Percentiles rank a stretch among this genome's conserved stretches.
Evolutionary conservation across 2,797 vertebrate species (phyloP).

Genomic region (Oophaga sylvatica): DNA sequence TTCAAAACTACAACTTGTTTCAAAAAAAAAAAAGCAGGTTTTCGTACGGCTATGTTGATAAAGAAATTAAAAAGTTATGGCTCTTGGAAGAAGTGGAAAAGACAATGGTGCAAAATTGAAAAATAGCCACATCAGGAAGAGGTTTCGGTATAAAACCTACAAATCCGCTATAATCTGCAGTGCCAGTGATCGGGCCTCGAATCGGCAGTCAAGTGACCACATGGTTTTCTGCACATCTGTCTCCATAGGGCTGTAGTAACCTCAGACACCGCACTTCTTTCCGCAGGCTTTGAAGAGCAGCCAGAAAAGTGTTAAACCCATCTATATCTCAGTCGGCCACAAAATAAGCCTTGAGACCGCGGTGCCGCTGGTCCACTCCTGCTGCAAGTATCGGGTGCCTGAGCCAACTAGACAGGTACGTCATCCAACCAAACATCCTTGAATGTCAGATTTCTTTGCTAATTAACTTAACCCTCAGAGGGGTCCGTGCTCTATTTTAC

Average conservation of each 20-base stretch:
- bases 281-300: constrained; percentile 82
- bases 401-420: constrained; percentile 93
- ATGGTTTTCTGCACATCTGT: neutral
- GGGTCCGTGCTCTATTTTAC: neutral
- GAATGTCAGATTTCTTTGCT: too few species aligned
- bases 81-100: too few species aligned
- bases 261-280: neutral
- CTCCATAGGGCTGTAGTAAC: neutral
- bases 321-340: constrained; percentile 91
- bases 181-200: neutral
- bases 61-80: too few species aligned
- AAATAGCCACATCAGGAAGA: neutral
- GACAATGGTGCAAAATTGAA: too few species aligned
- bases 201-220: neutral
- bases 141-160: neutral
- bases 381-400: constrained; percentile 86
- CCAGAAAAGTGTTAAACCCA: constrained; percentile 80
- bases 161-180: neutral
- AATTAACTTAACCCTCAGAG: neutral
- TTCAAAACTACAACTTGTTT: too few species aligned
- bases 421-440: neutral
- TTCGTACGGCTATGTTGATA: too few species aligned
- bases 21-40: too few species aligned
- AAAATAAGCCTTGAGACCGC: constrained; percentile 83
- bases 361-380: constrained; percentile 80